These are phyloP conservation scores for Gasteruption jaculator DNA, from an alignment of 2,888 invertebrate genomes.

Conservation along the genomic window DNA sequence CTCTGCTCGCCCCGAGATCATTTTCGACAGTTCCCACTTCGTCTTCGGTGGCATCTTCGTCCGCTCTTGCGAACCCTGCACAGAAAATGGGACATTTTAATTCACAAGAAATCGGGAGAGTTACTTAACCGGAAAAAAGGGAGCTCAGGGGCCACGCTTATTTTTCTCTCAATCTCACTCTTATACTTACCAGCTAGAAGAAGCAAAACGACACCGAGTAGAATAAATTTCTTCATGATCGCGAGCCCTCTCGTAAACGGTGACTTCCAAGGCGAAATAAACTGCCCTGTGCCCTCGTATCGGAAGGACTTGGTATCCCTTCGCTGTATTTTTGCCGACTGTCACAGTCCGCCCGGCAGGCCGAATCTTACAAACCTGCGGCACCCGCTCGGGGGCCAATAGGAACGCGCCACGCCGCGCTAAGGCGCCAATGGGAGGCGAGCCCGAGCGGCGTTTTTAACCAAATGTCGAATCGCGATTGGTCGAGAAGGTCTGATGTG, in stretches of 20 bases:
- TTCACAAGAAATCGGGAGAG: no score
- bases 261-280: conserved; percentile 1
- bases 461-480: conserved; percentile 39
- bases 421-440: conserved; percentile 31
- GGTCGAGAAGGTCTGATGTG: conserved; percentile 23
- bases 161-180: no score
- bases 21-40: conserved; percentile 65
- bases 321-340: conserved; percentile 33
- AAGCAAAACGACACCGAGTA: conserved; percentile 33
- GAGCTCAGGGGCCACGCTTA: no score
- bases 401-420: conserved; percentile 37
- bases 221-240: conserved; percentile 38
- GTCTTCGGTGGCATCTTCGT: conserved; percentile 53
- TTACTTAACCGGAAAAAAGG: no score
- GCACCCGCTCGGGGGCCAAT: conserved; percentile 35
- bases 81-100: no score
- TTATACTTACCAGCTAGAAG: conserved; percentile 39
- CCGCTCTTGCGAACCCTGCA: conserved; percentile 46
- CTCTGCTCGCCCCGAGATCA: conserved; percentile 79
- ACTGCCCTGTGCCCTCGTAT: conserved; percentile 4
- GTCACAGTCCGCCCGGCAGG: no score
- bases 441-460: conserved; percentile 29
- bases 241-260: not conserved
- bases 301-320: conserved; percentile 4
- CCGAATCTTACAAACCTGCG: conserved; percentile 16